These are phyloP conservation scores for Drosophila histrio DNA, from an alignment of 2,888 invertebrate species.

Conservation along the genomic window DNA sequence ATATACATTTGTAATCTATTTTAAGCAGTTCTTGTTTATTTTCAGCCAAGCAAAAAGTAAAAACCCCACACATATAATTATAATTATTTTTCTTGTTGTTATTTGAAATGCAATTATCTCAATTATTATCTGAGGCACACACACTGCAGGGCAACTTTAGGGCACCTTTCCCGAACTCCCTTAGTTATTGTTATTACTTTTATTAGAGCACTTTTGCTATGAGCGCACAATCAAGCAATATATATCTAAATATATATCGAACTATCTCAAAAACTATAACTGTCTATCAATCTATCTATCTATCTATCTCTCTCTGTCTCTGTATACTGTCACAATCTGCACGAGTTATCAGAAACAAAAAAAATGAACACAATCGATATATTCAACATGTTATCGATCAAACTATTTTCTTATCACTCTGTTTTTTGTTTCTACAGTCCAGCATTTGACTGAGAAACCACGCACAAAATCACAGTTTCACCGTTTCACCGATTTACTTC, in stretches of 20 bases:
- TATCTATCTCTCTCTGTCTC: conserved; percentile 13
- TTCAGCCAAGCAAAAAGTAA: conserved; percentile 54
- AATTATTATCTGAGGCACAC: conserved; percentile 27
- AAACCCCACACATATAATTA: conserved; percentile 7
- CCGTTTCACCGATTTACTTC: too few species aligned
- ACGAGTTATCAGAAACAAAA: conserved; percentile 24
- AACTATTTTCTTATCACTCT: conserved; percentile 17
- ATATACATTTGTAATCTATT: conserved; percentile 54
- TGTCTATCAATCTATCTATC: conserved; percentile 17
- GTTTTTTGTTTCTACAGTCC: conserved; percentile 52
- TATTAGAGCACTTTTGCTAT: conserved; percentile 68
- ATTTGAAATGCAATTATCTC: conserved; percentile 40
- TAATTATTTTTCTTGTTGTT: conserved; percentile 28
- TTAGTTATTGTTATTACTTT: conserved; percentile 46
- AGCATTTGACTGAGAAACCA: conserved; percentile 56
- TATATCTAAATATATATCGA: conserved; percentile 24
- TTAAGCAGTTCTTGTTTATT: conserved; percentile 67
- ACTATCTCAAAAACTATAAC: conserved; percentile 11
- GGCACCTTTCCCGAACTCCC: conserved; percentile 35
- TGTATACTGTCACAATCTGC: conserved; percentile 35
- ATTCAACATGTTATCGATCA: conserved; percentile 16
- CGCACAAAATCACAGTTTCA: conserved; percentile 44
- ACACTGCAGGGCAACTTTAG: conserved; percentile 54
- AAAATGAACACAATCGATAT: conserved; percentile 16
- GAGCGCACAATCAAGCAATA: conserved; percentile 68